Evolutionary conservation across 2,888 invertebrate genomes (phyloP).

Genomic region (Eucriotettix oculatus): DNA sequence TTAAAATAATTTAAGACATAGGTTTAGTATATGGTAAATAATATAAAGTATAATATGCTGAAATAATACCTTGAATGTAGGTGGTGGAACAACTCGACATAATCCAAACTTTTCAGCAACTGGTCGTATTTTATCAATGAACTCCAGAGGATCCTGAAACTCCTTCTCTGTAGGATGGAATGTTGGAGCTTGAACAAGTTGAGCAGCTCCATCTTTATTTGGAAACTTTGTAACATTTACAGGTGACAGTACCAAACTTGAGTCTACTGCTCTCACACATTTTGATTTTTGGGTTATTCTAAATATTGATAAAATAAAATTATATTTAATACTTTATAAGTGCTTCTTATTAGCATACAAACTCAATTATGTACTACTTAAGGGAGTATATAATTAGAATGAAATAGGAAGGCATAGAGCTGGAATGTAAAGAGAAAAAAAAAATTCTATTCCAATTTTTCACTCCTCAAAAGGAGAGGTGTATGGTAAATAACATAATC

Average conservation of each 20-base stretch:
- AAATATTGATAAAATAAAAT: slow-evolving; percentile 6
- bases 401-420: no score
- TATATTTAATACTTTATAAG: neutral
- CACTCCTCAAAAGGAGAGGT: no score
- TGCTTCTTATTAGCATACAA: neutral
- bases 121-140: slow-evolving; percentile 61
- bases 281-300: slow-evolving; percentile 19
- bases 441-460: no score
- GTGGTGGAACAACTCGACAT: slow-evolving; percentile 74
- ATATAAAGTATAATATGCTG: no score
- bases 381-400: no score
- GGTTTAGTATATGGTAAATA: no score
- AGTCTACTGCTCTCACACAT: slow-evolving; percentile 12
- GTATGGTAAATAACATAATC: no score
- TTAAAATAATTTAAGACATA: no score
- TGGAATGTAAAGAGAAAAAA: no score
- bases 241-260: slow-evolving; percentile 2
- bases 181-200: slow-evolving; percentile 55
- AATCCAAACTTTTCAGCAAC: slow-evolving; percentile 68
- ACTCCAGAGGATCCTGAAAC: slow-evolving; percentile 68
- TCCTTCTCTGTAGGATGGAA: slow-evolving; percentile 70
- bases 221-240: slow-evolving; percentile 10
- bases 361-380: no score
- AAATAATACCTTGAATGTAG: slow-evolving; percentile 40
- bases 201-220: slow-evolving; percentile 23